These are phyloP conservation scores for Junco hyemalis DNA, from an alignment of 2,113 vertebrate species.

Conservation along the genomic window DNA sequence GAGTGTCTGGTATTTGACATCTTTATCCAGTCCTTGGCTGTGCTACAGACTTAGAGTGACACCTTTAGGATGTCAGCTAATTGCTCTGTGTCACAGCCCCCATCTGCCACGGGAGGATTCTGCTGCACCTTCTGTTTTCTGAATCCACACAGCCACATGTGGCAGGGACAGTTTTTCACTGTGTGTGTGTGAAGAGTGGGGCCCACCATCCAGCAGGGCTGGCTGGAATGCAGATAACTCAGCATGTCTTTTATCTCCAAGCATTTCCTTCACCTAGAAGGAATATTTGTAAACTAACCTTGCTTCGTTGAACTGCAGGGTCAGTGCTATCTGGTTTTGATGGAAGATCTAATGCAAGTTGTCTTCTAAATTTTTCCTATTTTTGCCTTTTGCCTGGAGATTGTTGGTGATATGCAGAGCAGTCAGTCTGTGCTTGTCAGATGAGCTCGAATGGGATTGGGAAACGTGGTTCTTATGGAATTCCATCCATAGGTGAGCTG, in stretches of 20 bases:
- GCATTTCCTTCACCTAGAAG: not conserved
- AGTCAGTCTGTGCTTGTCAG: not conserved
- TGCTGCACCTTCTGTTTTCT: not conserved
- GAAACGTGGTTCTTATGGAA: rapidly evolving
- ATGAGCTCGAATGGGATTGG: not conserved
- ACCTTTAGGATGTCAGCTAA: not conserved
- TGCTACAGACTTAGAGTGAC: not conserved
- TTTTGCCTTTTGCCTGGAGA: not conserved
- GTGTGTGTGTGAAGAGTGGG: not conserved
- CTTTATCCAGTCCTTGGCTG: not conserved
- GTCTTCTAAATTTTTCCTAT: not conserved
- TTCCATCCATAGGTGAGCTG: rapidly evolving
- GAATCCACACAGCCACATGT: rapidly evolving
- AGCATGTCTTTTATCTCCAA: not conserved
- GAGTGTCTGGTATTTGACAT: not conserved
- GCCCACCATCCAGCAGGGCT: not conserved
- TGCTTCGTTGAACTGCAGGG: not conserved
- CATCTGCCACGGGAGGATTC: not conserved
- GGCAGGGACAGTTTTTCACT: not conserved
- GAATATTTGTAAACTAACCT: not conserved
- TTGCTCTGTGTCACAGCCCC: not conserved
- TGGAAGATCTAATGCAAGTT: not conserved
- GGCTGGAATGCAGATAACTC: not conserved
- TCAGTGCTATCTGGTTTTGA: not conserved
- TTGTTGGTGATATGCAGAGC: not conserved